A percentile compares a stretch with the other conserved stretches of the same genome.
Evolutionary conservation across 2,888 invertebrate genomes (phyloP).

Genomic region (Agrotis segetum): DNA sequence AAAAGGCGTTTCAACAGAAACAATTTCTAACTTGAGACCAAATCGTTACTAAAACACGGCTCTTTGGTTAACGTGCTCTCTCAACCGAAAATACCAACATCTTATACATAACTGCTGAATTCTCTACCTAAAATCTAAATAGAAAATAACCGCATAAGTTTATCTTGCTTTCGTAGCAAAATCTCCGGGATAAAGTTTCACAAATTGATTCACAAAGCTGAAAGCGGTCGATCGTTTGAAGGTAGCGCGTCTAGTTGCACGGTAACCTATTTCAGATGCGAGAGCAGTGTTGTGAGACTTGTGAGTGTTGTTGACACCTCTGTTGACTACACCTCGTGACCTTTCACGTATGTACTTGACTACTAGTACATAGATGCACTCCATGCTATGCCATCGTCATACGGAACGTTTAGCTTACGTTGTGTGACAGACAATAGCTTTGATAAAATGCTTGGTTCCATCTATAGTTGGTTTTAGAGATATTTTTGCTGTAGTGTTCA

Average conservation of each 20-base stretch:
- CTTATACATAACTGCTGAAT: neutral
- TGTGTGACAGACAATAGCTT: conserved; percentile 19
- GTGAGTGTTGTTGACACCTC: conserved; percentile 39
- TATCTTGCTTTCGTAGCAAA: neutral
- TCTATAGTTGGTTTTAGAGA: neutral
- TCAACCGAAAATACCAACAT: conserved; percentile 12
- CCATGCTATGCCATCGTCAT: conserved; percentile 1
- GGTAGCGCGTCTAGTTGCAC: conserved; percentile 8
- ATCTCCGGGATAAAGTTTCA: conserved; percentile 1
- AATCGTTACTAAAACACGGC: conserved; percentile 13
- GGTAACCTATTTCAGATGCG: conserved; percentile 50
- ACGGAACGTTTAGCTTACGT: conserved; percentile 30
- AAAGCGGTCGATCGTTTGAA: conserved; percentile 14
- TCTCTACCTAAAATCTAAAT: conserved; percentile 7
- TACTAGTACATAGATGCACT: conserved; percentile 11
- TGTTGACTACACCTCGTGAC: conserved; percentile 52
- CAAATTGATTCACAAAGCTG: conserved; percentile 16
- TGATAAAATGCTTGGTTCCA: conserved; percentile 13
- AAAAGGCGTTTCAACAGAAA: conserved; percentile 31
- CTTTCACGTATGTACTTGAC: conserved; percentile 12
- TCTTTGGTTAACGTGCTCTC: conserved; percentile 26
- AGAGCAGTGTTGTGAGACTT: conserved; percentile 18
- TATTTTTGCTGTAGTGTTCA: neutral
- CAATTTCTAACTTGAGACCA: conserved; percentile 2
- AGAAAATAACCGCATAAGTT: neutral